These are phyloP conservation scores for Nematolebias whitei DNA, from an alignment of 2,113 vertebrate genomes.

Conservation along the genomic window DNA sequence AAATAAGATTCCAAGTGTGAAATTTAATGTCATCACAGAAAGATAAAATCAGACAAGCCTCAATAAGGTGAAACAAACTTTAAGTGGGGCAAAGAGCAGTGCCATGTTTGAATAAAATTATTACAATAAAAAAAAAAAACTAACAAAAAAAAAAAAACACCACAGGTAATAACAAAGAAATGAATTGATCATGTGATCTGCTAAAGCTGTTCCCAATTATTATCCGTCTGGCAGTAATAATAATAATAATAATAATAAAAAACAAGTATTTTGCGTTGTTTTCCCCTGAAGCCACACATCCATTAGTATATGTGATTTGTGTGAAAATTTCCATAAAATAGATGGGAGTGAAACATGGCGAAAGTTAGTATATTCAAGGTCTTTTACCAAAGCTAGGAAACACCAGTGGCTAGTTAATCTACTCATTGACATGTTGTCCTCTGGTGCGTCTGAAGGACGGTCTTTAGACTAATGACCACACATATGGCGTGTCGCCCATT, in stretches of 20 bases:
- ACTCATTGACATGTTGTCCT: slow-evolving; percentile 81
- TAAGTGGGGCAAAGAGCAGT: slow-evolving; percentile 48
- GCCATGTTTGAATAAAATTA: slow-evolving; percentile 8
- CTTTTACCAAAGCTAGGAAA: slow-evolving; percentile 68
- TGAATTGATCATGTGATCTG: slow-evolving; percentile 51
- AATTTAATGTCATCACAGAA: slow-evolving; percentile 68
- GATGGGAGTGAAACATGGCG: slow-evolving; percentile 71
- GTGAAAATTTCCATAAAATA: slow-evolving; percentile 67
- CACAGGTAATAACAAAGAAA: slow-evolving; percentile 54
- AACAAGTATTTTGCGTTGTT: slow-evolving; percentile 40
- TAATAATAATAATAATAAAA: too few relatives aligned
- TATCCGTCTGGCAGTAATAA: slow-evolving; percentile 36
- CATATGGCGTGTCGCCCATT: slow-evolving; percentile 77
- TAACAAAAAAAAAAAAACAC: slow-evolving; percentile 8
- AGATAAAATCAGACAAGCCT: slow-evolving; percentile 48
- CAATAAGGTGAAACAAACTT: slow-evolving; percentile 66
- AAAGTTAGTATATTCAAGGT: slow-evolving; percentile 81
- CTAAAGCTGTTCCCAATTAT: slow-evolving; percentile 55
- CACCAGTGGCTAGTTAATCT: slow-evolving; percentile 76
- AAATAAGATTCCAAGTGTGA: slow-evolving; percentile 70
- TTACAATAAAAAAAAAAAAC: neutral
- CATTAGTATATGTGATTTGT: slow-evolving; percentile 56
- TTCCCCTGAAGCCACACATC: slow-evolving; percentile 55
- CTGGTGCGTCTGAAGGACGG: slow-evolving; percentile 78
- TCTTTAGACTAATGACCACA: slow-evolving; percentile 81